Conservation (phyloP, 2,113 vertebrate species). For the Pampusana beccarii region DNA sequence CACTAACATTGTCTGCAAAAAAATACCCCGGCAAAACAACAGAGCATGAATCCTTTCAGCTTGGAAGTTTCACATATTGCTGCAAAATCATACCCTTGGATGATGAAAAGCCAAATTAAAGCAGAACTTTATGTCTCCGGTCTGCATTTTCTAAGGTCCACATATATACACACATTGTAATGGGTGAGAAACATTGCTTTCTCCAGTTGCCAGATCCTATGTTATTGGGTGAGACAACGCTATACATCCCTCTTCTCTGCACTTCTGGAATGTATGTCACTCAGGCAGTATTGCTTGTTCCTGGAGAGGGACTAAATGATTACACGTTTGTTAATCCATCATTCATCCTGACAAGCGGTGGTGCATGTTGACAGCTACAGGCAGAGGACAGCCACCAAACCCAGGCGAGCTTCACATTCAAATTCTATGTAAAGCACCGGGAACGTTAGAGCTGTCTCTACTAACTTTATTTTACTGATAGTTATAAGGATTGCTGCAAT, state of each 20-base stretch:
- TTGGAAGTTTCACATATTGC: background rate
- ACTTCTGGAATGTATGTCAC: background rate
- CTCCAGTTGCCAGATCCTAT: background rate
- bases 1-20: background rate
- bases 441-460: background rate
- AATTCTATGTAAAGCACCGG: background rate
- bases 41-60: background rate
- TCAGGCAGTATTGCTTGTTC: constrained; percentile 3
- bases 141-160: background rate
- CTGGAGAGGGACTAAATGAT: constrained; percentile 43
- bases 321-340: constrained; percentile 50
- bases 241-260: background rate
- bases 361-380: background rate
- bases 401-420: background rate
- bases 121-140: background rate
- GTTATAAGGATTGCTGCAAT: background rate
- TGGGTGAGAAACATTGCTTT: background rate
- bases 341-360: constrained; percentile 5
- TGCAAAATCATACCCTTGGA: background rate
- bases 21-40: too few relatives aligned
- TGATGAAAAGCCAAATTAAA: background rate
- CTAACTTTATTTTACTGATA: background rate
- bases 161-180: background rate
- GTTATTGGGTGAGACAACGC: background rate
- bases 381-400: constrained; percentile 44